Percentiles rank a stretch among this genome's conserved stretches.
Conservation (phyloP, 2,797 vertebrate genomes). For the Buceros bicornis region DNA sequence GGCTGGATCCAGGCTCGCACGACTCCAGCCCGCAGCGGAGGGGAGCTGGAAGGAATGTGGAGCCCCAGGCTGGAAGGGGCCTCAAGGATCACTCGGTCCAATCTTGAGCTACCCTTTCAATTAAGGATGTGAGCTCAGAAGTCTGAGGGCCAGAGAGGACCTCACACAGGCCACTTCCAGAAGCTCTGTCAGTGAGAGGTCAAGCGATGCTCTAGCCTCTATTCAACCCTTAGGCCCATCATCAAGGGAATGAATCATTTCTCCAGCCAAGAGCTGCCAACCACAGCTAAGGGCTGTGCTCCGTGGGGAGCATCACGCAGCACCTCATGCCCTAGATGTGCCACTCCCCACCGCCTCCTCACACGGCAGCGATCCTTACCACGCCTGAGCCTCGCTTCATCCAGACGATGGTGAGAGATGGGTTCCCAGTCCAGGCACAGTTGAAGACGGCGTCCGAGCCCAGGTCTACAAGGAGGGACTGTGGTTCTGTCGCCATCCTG, state of each 20-base stretch:
- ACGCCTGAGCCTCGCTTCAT: conserved; percentile 98
- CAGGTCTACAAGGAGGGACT: conserved; percentile 94
- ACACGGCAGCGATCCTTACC: conserved; percentile 77
- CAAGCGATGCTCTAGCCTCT: background rate
- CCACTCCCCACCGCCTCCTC: background rate
- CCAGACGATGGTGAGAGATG: conserved; percentile 98
- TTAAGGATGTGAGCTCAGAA: background rate
- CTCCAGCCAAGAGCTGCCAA: background rate
- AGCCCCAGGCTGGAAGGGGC: background rate
- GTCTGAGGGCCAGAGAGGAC: background rate
- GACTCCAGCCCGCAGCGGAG: rapidly evolving
- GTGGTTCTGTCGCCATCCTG: conserved; percentile 93
- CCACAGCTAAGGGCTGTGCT: rapidly evolving
- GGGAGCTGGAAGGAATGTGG: rapidly evolving
- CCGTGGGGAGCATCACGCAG: background rate
- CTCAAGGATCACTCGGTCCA: background rate
- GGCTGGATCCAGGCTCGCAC: background rate
- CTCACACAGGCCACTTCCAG: rapidly evolving
- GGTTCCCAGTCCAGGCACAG: conserved; percentile 97
- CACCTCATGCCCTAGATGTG: rapidly evolving
- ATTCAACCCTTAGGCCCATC: background rate
- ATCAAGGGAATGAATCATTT: background rate
- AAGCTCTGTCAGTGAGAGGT: background rate
- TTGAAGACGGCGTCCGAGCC: conserved; percentile 95
- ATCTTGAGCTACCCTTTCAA: background rate